phyloP scores from a whole-genome alignment of 2,113 vertebrate species.

The Macrotis lagotis region DNA sequence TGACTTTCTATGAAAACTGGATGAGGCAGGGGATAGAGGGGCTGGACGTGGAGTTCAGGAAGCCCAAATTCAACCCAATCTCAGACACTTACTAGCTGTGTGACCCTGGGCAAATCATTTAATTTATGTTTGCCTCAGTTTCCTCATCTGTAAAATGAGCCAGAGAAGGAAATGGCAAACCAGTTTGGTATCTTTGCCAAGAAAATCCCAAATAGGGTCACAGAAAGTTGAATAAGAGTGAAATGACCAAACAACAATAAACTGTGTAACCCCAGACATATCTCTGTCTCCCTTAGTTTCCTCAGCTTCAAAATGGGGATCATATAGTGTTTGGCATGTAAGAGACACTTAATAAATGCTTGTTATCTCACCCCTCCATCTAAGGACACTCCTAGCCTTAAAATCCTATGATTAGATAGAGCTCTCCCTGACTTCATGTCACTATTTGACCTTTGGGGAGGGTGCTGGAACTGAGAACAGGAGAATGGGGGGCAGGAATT shows the following conservation, averaged over 20 bases:
- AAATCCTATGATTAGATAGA: background rate
- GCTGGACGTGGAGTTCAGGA: background rate
- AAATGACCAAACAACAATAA: background rate
- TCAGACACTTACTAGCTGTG: background rate
- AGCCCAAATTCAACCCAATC: background rate
- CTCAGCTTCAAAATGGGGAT: background rate
- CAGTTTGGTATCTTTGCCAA: background rate
- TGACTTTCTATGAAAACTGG: background rate
- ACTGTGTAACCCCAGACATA: background rate
- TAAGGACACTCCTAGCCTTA: background rate
- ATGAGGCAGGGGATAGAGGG: background rate
- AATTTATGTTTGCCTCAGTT: background rate
- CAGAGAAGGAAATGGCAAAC: background rate
- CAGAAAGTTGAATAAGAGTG: background rate
- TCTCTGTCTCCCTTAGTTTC: background rate
- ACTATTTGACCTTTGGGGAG: slow-evolving; percentile 39
- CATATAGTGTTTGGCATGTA: background rate
- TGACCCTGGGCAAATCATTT: background rate
- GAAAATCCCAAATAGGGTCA: background rate
- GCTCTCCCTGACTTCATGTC: background rate
- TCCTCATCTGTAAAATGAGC: background rate
- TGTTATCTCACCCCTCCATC: background rate
- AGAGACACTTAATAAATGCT: background rate
- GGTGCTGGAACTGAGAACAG: slow-evolving; percentile 46
- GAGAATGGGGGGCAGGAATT: slow-evolving; percentile 52